Evolutionary conservation across 2,113 vertebrate species (phyloP).

Genomic region (Pomatorhinus ruficollis): DNA sequence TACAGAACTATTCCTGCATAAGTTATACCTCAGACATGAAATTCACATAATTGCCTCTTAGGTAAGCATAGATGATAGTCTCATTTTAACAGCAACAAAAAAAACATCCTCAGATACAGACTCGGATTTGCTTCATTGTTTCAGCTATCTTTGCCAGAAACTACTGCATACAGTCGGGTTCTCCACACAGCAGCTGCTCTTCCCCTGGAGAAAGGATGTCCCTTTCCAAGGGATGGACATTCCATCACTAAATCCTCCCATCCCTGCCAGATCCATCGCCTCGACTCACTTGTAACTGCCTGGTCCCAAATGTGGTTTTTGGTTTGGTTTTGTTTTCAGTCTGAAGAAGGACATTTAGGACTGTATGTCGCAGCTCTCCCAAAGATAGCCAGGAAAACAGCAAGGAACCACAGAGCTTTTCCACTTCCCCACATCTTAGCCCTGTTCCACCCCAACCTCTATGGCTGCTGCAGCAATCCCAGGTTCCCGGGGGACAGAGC

Average conservation of each 20-base stretch:
- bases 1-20: slow-evolving; percentile 87
- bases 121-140: slow-evolving; percentile 41
- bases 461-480: background rate
- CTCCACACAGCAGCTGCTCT: background rate
- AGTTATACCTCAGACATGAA: slow-evolving; percentile 82
- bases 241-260: background rate
- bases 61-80: slow-evolving; percentile 79
- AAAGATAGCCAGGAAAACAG: slow-evolving; percentile 41
- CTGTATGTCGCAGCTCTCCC: slow-evolving; percentile 39
- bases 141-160: slow-evolving; percentile 65
- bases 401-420: slow-evolving; percentile 38
- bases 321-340: background rate
- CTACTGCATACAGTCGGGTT: slow-evolving; percentile 43
- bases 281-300: background rate
- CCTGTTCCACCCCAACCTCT: background rate
- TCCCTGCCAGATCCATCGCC: background rate
- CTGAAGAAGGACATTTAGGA: background rate
- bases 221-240: background rate
- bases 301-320: slow-evolving; percentile 8
- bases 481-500: background rate
- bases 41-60: slow-evolving; percentile 77
- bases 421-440: background rate
- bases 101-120: slow-evolving; percentile 74
- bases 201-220: background rate
- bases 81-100: slow-evolving; percentile 69